Conservation (phyloP, 2,113 vertebrate species). For the Raja brachyura region DNA sequence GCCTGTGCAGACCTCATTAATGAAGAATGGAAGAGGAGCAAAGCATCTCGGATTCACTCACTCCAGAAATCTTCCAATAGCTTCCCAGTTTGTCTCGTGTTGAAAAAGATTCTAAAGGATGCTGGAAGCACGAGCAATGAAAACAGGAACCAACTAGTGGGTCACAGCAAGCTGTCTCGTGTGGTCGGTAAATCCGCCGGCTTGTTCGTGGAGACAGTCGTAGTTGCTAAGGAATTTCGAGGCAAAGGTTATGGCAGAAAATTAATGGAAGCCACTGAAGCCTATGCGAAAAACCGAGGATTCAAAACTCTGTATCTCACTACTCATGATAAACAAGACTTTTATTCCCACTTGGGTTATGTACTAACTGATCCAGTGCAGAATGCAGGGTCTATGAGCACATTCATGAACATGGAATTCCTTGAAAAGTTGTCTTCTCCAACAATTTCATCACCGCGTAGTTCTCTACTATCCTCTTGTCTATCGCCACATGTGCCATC, state of each 20-base stretch:
- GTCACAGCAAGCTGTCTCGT: constrained; percentile 74
- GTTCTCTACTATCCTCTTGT: constrained; percentile 41
- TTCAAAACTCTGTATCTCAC: constrained; percentile 73
- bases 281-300: constrained; percentile 62
- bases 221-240: constrained; percentile 67
- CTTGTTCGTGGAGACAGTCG: constrained; percentile 85
- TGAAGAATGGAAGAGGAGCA: constrained; percentile 81
- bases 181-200: constrained; percentile 61
- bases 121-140: fast-evolving
- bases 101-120: constrained; percentile 54
- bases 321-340: constrained; percentile 84
- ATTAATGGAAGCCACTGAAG: constrained; percentile 79
- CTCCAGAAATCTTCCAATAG: constrained; percentile 73
- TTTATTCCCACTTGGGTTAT: constrained; percentile 84
- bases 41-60: constrained; percentile 69
- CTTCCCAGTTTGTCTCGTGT: constrained; percentile 77
- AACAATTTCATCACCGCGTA: not conserved
- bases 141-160: constrained; percentile 59
- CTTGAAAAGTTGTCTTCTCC: constrained; percentile 61
- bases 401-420: constrained; percentile 57
- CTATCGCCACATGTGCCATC: not conserved
- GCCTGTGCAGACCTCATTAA: constrained; percentile 80
- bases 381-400: constrained; percentile 65
- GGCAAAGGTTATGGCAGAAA: constrained; percentile 76
- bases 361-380: constrained; percentile 72